Evolutionary conservation across 2,888 invertebrate species (phyloP), one percentile per base, ranked within the genome.

Genomic region (Hydriomena furcata): DNA sequence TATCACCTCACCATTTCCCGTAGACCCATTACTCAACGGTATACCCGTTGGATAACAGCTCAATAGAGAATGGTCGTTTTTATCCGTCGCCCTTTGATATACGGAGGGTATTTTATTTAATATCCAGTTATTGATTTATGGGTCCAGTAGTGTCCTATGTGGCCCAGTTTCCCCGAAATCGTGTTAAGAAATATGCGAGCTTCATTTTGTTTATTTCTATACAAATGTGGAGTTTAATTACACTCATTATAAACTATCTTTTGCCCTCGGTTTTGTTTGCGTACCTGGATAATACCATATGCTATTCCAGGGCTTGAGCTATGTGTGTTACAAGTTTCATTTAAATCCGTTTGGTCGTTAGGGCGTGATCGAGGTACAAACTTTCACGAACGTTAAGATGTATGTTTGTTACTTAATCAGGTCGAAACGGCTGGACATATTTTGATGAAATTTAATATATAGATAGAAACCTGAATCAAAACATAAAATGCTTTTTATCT

Each of bases 71-170:
- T 76, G 82, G 85, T 60, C 73, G 68, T 75, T 78, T 78, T 76
- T 76, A 71, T 71, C 71, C 66, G 76, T 75, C 73, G 71, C 74
- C 69, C 70, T 76, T 69, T 79, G 81, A 84, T 84, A 82, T 82
- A 84, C 76, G 77, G 59, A 69, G 73, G 76, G 74, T 77, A 80
- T 82, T 84, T 85, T 84, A 86, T 87, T 85, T 83, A 85, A 87
- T 86, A 87, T 82, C 73, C 73, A 70, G 69, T 74, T 84, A 86
- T 86, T 85, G 86, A 87, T 86, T 86, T 87, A 86, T 86, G 65
- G 73, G 68, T 67, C 50, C 66, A 65, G 66, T 68, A 58, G 66
- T 63, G 67, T 69, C 71, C 77, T 68, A 71, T 55, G 70, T 71
- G 65, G 56, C 62, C 66, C 66, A 59, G 58, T 70, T 66, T 71